These are phyloP conservation scores for Caloenas nicobarica DNA, from an alignment of 2,113 vertebrate species.

Conservation along the genomic window DNA sequence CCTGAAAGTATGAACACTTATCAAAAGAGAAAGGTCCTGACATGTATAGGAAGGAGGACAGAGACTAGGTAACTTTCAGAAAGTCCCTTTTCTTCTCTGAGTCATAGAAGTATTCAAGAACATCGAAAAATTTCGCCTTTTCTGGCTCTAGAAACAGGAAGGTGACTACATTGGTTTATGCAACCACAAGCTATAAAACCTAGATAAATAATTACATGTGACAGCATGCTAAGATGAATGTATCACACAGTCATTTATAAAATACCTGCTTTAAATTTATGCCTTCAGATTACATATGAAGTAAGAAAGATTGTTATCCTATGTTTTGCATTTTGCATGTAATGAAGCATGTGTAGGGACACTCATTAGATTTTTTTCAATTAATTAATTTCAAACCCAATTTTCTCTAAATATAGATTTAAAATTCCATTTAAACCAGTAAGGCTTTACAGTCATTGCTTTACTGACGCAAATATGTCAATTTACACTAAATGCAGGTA, in stretches of 20 bases:
- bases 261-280: neutral
- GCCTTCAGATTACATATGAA: neutral
- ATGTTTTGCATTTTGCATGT: neutral
- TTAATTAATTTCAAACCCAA: neutral
- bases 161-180: neutral
- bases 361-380: neutral
- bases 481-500: neutral
- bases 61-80: neutral
- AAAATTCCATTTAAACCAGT: neutral
- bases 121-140: neutral
- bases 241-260: neutral
- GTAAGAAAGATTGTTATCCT: neutral
- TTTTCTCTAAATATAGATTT: neutral
- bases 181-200: neutral
- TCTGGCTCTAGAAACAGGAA: neutral
- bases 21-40: neutral
- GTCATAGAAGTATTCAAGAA: neutral
- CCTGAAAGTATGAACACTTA: neutral
- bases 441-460: neutral
- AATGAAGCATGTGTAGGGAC: rapidly evolving
- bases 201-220: neutral
- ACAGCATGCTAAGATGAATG: neutral
- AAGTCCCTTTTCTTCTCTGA: neutral
- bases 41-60: neutral
- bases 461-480: neutral